Percentiles rank a stretch among this genome's conserved stretches.
phyloP scores from a whole-genome alignment of 2,888 invertebrate genomes.

The Oscheius onirici region DNA sequence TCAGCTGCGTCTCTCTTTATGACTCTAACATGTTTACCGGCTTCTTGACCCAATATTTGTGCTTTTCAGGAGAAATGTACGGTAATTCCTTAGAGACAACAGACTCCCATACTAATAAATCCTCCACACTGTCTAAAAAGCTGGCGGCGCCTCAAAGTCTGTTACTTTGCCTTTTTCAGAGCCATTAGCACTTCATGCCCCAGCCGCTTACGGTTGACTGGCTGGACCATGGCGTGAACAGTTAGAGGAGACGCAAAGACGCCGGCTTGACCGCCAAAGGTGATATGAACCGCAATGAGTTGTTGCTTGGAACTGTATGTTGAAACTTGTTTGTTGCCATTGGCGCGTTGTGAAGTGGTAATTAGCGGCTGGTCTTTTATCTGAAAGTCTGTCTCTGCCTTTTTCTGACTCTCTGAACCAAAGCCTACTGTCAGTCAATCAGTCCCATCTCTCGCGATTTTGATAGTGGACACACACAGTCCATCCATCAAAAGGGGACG shows the following conservation, averaged over 20 bases:
- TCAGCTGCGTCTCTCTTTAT: conserved; percentile 28
- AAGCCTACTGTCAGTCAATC: too few relatives aligned
- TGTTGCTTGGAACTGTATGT: neutral
- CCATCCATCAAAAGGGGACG: neutral
- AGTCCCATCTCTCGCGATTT: too few relatives aligned
- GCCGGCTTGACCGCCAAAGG: neutral
- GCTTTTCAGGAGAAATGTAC: neutral
- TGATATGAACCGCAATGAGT: conserved; percentile 5
- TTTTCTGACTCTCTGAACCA: too few relatives aligned
- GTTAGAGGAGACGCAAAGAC: conserved; percentile 5
- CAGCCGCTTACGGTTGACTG: conserved; percentile 21
- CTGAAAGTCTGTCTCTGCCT: neutral
- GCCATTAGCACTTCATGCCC: conserved; percentile 33
- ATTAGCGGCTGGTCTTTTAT: neutral
- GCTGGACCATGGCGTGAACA: neutral
- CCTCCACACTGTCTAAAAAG: neutral
- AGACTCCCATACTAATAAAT: neutral
- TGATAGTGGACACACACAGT: too few relatives aligned
- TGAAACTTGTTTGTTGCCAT: conserved; percentile 7
- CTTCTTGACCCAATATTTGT: conserved; percentile 36
- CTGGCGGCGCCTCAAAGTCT: conserved; percentile 31
- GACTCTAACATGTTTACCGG: conserved; percentile 38
- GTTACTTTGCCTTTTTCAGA: conserved; percentile 13
- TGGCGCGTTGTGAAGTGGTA: neutral
- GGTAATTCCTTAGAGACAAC: neutral